Evolutionary conservation across 2,888 invertebrate genomes (phyloP).

Genomic region (Papilio gigon): DNA sequence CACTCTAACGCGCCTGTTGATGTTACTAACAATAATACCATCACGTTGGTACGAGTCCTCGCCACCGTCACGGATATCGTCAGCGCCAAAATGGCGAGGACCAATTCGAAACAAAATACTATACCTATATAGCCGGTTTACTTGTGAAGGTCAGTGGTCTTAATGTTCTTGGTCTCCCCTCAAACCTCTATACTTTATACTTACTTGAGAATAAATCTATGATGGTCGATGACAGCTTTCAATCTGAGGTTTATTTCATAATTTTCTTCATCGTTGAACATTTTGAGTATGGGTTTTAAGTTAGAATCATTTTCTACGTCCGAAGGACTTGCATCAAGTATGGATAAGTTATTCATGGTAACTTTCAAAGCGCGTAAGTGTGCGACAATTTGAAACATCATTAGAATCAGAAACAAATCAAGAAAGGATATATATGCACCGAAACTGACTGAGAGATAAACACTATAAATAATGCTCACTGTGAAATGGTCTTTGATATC

Average conservation of each 20-base stretch:
- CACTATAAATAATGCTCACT: slow-evolving; percentile 27
- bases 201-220: slow-evolving; percentile 37
- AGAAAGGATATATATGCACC: slow-evolving; percentile 31
- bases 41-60: too few species aligned
- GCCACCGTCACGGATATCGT: too few species aligned
- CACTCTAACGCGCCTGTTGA: too few species aligned
- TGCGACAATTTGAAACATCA: slow-evolving; percentile 46
- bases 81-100: too few species aligned
- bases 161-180: too few species aligned
- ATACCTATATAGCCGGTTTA: too few species aligned
- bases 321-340: neutral
- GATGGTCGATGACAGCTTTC: slow-evolving; percentile 32
- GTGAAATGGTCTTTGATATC: slow-evolving; percentile 39
- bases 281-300: neutral
- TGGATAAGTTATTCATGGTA: slow-evolving; percentile 37
- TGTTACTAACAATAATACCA: too few species aligned
- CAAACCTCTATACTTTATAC: neutral
- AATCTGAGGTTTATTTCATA: slow-evolving; percentile 26
- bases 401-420: slow-evolving; percentile 42
- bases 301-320: neutral
- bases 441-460: slow-evolving; percentile 35
- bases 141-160: too few species aligned
- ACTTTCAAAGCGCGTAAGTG: slow-evolving; percentile 42
- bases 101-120: too few species aligned
- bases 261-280: slow-evolving; percentile 28